Evolutionary conservation across 2,888 invertebrate species (phyloP).

Genomic region (Scaptomyza caliginosa): DNA sequence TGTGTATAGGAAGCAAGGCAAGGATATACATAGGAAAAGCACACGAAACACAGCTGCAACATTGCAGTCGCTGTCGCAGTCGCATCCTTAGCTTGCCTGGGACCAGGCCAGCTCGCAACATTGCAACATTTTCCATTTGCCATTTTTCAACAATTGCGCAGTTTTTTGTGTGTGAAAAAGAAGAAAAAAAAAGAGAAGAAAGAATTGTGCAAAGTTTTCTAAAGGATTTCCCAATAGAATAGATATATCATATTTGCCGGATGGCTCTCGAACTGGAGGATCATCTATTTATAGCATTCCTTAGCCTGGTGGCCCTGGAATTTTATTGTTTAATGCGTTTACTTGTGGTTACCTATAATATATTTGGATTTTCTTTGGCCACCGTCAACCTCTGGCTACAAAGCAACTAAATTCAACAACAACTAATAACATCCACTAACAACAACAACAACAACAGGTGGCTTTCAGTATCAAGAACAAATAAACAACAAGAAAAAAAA

Average conservation of each 20-base stretch:
- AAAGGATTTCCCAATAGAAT: no score
- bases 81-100: conserved; percentile 30
- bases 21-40: conserved; percentile 39
- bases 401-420: conserved; percentile 1
- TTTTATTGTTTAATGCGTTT: conserved; percentile 27
- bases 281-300: conserved; percentile 21
- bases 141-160: conserved; percentile 13
- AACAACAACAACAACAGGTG: conserved; percentile 71
- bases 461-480: conserved; percentile 28
- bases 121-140: background rate
- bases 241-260: background rate
- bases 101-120: background rate
- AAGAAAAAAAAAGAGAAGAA: background rate
- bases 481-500: no score
- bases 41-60: conserved; percentile 25
- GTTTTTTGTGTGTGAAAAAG: no score
- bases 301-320: conserved; percentile 29
- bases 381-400: conserved; percentile 6
- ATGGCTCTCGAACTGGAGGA: conserved; percentile 43
- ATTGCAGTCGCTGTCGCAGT: conserved; percentile 25
- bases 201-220: no score
- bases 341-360: conserved; percentile 5
- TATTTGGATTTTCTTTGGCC: conserved; percentile 16
- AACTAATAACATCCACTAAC: conserved; percentile 4
- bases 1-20: conserved; percentile 23